Evolutionary conservation across 1,140 invertebrate species (phyloP), one percentile per base, ranked within the genome.

Genomic region (Drosophila carrolli): DNA sequence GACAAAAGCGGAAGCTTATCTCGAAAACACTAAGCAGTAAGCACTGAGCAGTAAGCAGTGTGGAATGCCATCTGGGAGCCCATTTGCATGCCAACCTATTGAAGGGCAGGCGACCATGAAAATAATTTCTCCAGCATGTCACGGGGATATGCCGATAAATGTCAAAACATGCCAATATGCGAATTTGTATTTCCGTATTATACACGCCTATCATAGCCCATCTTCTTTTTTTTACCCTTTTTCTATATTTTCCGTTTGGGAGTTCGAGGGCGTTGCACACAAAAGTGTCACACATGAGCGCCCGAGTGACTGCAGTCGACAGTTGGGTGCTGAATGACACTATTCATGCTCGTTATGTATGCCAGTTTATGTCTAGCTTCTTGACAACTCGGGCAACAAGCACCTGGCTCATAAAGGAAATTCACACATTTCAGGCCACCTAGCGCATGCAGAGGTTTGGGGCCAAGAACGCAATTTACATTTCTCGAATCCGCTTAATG

Each of bases 1-100:
- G 75, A 82, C 77, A 78, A 88, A 76, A 77, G 67, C 84, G 76
- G 67, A 80, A 89, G 84, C 84, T 88, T 88, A 88, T 86, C 83
- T 70, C 40, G 32, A 43, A 63, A 43, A 41, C 43, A 58, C 53
- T 57, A 54, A 53, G 40, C 35, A 55, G 23, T 4, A 19, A 29
- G 47, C 29, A 35, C n/a, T 16, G 0, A 2, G 48, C 48, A 5
- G 11, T 8, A 29, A 48, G 47, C 47, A 32, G 32, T 27, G 27
- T 46, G 65, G 43, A 56, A 65, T 68, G 38, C 35, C 51, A 40
- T 55, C 37, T 44, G 51, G 23, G 32, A 47, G 41, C 27, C 40
- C 47, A 88, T 86, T 88, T 88, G 76, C 75, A 83, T 89, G 61
- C 68, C 58, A 43, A 65, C 62, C 38, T 51, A 80, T 89, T 70